Percentiles rank a stretch among this genome's conserved stretches.
These are phyloP conservation scores for Gallirallus australis DNA, from an alignment of 2,797 vertebrate genomes.

Conservation along the genomic window DNA sequence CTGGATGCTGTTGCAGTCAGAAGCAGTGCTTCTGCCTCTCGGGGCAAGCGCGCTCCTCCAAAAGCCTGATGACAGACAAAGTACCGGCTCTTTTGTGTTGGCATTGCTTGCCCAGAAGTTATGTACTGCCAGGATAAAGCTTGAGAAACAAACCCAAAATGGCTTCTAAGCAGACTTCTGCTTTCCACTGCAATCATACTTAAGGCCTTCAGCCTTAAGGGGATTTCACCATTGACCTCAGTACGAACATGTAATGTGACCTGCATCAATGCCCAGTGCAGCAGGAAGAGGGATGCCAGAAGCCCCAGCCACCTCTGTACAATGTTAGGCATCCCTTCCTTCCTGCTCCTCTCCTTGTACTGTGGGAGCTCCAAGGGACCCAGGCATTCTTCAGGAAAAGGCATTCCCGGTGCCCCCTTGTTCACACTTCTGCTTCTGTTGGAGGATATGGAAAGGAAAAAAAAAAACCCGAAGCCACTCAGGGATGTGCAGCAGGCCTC, in stretches of 20 bases:
- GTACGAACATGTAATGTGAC: fast-evolving
- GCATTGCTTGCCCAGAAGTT: not conserved
- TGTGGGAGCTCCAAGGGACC: not conserved
- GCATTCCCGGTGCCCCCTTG: fast-evolving
- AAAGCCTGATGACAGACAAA: not conserved
- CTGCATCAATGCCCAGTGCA: not conserved
- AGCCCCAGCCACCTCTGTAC: not conserved
- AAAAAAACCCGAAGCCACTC: not conserved
- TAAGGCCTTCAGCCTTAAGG: not conserved
- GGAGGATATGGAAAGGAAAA: not conserved
- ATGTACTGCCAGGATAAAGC: not conserved
- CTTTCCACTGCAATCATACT: not conserved
- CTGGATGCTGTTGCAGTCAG: not conserved
- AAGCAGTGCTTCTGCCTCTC: not conserved
- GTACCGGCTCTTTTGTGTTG: not conserved
- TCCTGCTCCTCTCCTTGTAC: fast-evolving
- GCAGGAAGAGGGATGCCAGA: not conserved
- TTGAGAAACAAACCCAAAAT: not conserved
- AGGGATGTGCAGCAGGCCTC: not conserved
- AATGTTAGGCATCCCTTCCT: not conserved
- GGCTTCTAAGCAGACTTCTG: not conserved
- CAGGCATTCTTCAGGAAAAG: not conserved
- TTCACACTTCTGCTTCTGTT: not conserved
- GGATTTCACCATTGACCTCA: not conserved
- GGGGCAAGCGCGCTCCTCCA: not conserved